Percentiles rank a stretch among this genome's conserved stretches.
These are phyloP conservation scores for Oncorhynchus kisutch DNA, from an alignment of 2,113 vertebrate genomes.

Conservation along the genomic window DNA sequence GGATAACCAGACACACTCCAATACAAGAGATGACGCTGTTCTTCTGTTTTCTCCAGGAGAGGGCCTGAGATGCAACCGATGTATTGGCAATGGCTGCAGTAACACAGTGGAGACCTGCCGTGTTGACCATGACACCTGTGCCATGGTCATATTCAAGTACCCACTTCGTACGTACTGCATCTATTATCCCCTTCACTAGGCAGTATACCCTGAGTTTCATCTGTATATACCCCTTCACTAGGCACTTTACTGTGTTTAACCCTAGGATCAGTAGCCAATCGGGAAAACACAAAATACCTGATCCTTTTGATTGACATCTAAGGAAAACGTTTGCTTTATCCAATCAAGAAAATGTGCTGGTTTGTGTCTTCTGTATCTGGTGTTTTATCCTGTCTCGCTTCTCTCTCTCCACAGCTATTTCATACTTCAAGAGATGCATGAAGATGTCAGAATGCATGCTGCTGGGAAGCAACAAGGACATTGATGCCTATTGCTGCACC, in stretches of 20 bases:
- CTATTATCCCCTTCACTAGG: not conserved
- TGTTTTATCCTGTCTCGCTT: not conserved
- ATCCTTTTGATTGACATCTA: too few species aligned
- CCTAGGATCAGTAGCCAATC: too few species aligned
- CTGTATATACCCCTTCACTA: too few species aligned
- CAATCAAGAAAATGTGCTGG: too few species aligned
- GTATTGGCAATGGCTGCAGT: not conserved
- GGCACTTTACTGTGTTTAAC: not conserved
- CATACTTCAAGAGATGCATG: conserved; percentile 6
- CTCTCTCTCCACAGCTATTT: not conserved
- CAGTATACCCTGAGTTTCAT: not conserved
- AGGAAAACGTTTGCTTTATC: too few species aligned
- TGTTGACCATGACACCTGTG: not conserved
- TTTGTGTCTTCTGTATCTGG: too few species aligned
- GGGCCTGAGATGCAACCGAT: not conserved
- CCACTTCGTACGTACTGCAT: not conserved
- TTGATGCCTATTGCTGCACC: too few species aligned
- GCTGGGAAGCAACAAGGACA: too few species aligned
- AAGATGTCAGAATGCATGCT: too few species aligned
- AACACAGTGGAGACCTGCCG: not conserved
- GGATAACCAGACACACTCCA: not conserved
- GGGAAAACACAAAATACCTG: too few species aligned
- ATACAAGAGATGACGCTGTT: not conserved
- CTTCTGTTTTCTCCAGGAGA: not conserved
- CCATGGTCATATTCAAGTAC: not conserved